Base-by-base conservation (phyloP, 2,797 vertebrate species). In the Acropternis orthonyx region DNA sequence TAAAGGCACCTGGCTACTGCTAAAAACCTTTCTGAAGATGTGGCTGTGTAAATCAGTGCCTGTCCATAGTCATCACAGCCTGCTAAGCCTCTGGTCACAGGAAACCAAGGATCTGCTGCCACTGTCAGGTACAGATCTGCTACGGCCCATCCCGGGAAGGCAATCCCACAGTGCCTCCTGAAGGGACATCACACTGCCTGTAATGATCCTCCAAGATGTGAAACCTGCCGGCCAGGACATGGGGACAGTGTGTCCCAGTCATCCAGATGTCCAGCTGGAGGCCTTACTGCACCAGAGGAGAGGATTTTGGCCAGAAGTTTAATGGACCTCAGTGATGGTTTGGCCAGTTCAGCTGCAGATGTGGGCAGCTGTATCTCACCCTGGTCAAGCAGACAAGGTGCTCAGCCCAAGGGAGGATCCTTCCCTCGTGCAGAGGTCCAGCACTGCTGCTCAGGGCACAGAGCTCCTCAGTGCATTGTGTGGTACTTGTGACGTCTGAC, bases 61-160 rank as follows among this genome's bases (percentile, higher is more conserved):
- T 73, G 86, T 32, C 74, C 63, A 28, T 56, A 26, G 16, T 61
- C 68, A 36, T 28, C 68, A 24, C 36, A 82, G 75, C 37, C 78
- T 86, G 73, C 80, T 81, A 73, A 91, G 74, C 39, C 65, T 81
- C 88, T 71, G 27, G 28, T 44, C 48, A 43, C 32, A 85, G 79
- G 48, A 96, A 96, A 93, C 85, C 83, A 83, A 90, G 83, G 55
- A 72, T 80, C 44, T 92, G 79, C 88, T 94, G 85, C 85, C 72
- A 19, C 92, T 78, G 81, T 80, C 88, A 68, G 81, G 41, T 81
- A 26, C 4, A 51, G 92, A 54, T 59, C 67, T 89, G 69, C 73
- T 92, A 83, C 79, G 95, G 71, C 81, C 76, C 11, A 6, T 51
- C 41, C 86, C 4, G 14, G 94, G 78, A 85, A 51, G 81, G 68